Conservation (phyloP, 2,888 invertebrate genomes). For the Platycheirus albimanus region DNA sequence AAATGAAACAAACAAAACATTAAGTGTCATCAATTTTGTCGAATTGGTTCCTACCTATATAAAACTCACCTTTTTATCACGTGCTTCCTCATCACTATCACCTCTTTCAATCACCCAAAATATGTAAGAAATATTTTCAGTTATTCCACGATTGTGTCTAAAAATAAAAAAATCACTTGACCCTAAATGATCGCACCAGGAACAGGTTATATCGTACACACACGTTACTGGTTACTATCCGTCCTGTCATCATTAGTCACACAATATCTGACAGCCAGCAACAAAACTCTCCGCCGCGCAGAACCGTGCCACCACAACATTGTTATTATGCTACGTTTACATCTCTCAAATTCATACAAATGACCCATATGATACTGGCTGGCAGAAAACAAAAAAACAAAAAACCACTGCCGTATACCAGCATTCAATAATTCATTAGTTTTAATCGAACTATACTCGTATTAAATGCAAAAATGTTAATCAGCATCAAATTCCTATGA, state of each 20-base stretch:
- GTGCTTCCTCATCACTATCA: constrained; percentile 42
- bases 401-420: constrained; percentile 5
- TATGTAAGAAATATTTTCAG: constrained; percentile 42
- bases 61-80: constrained; percentile 58
- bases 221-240: constrained; percentile 49
- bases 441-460: constrained; percentile 60
- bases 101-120: constrained; percentile 33
- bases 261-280: constrained; percentile 30
- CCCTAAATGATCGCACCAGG: constrained; percentile 62
- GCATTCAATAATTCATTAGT: constrained; percentile 62
- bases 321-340: constrained; percentile 19
- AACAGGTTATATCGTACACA: constrained; percentile 59
- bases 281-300: too few relatives aligned
- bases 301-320: neutral
- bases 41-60: too few relatives aligned
- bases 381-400: constrained; percentile 5
- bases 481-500: constrained; percentile 52
- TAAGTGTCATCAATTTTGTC: neutral
- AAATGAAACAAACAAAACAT: neutral
- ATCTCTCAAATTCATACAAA: constrained; percentile 14
- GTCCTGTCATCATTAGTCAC: constrained; percentile 66
- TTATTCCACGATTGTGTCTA: constrained; percentile 40
- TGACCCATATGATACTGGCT: constrained; percentile 60
- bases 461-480: constrained; percentile 68
- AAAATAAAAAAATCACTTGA: constrained; percentile 70